Evolutionary conservation across 1,140 invertebrate species (phyloP), one percentile per base, ranked within the genome.

Genomic region (Onthophagus taurus): DNA sequence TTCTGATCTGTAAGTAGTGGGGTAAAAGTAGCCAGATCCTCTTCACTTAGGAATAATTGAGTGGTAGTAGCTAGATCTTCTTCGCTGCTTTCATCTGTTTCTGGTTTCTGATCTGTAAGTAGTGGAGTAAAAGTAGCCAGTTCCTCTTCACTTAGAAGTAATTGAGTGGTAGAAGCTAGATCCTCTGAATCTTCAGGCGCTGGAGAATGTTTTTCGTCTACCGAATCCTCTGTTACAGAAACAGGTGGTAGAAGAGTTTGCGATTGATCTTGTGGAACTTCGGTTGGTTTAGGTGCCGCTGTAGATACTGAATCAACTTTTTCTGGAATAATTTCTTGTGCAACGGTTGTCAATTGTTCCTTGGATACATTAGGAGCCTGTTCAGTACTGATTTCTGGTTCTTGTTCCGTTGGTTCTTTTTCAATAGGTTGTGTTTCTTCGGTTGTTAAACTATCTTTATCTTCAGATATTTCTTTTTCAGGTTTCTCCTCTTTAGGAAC

Each of bases 331-430:
- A 26, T 26, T 26, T 6, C 24, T 26, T 26, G 6, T 26, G 24
- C n/a, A n/a, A n/a, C n/a, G n/a, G n/a, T n/a, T n/a, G n/a, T n/a
- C n/a, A n/a, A 33, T 13, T 33, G 8, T 33, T 13, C 6, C 5
- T 33, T 14, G 6, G 14, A 11, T 6, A 9, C 14, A n/a, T n/a
- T n/a, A n/a, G n/a, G n/a, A n/a, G 26, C 38, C 26, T 13, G 12
- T 41, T 41, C 23, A 14, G 23, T 41, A 17, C 17, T n/a, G 11
- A 5, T 21, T 24, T 31, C 30, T 31, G 30, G 30, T 31, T n/a
- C 30, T 31, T 12, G n/a, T n/a, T 31, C 30, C n/a, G 30, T 6
- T 26, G 24, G 24, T 11, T 26, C 6, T 26, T 26, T 26, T 11
- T 26, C 24, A 11, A 11, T 26, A 26, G 24, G 6, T 6, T 11